Base-by-base conservation (phyloP, 2,797 vertebrate species). In the Karalla daura region DNA sequence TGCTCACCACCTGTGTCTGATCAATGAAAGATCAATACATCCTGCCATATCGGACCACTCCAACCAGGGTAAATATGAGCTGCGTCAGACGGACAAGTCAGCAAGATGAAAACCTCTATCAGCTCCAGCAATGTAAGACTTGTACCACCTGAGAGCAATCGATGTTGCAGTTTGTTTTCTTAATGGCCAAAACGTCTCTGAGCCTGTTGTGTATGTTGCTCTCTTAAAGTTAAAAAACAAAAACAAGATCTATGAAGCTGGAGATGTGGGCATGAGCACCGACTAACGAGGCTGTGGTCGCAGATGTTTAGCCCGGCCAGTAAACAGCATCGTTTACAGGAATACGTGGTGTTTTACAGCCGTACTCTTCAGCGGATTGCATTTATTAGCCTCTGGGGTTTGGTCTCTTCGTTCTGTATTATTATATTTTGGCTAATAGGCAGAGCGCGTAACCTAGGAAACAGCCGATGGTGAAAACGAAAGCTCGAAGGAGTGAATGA, bases 1-100 rank as follows among this genome's bases (percentile, higher is more conserved):
- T 61, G 36, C 61, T 47, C 30, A 61, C 37, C 74, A 59, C 52
- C 62, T 77, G 74, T 1, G 11, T 6, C 49, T 13, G 23, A 66
- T 59, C 56, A 50, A 65, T 70, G 8, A 5, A 8, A 30, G 14
- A 40, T 52, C 64, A 66, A 81, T 74, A 33, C 23, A 28, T 35
- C n/a, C 69, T 40, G 50, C 45, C 55, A 36, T 30, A 32, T 45
- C n/a, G 21, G 14, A 6, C 32, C 33, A n/a, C n/a, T 39, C 33
- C 1, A 27, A 52, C 13, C 1, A 2, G 32, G 13, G 17, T 14
- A 13, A 14, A 24, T 2, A 9, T 21, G 18, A 9, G 24, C 17
- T 10, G 41, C 20, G 36, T 13, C 13, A 43, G 28, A 14, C 41
- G 27, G 46, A 40, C 12, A 36, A 10, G 21, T 27, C 17, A 33